Evolutionary conservation across 2,113 vertebrate genomes (phyloP).

Genomic region (Crotalus tigris): DNA sequence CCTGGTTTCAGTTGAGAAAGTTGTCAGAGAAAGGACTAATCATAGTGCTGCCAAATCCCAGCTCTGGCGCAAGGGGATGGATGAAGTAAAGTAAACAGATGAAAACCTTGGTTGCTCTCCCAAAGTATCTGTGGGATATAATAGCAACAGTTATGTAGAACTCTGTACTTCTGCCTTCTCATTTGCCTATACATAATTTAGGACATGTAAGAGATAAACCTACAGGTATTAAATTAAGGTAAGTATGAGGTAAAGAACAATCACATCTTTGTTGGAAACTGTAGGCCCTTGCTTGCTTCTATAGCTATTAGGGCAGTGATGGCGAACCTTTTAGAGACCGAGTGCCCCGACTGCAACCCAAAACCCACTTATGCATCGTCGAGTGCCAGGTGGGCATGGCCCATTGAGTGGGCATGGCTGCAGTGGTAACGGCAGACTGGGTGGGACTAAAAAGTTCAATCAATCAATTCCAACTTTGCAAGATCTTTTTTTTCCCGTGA

Average conservation of each 20-base stretch:
- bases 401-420: too few species aligned
- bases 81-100: not conserved
- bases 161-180: conserved; percentile 22
- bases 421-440: too few species aligned
- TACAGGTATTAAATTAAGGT: not conserved
- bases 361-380: too few species aligned
- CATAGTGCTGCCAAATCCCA: not conserved
- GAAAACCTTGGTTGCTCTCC: conserved; percentile 10
- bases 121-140: not conserved
- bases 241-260: not conserved
- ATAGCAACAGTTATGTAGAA: not conserved
- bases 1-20: conserved; percentile 6
- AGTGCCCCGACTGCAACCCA: too few species aligned
- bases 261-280: not conserved
- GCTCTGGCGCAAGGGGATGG: not conserved
- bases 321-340: too few species aligned
- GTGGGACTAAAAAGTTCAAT: too few species aligned
- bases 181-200: fast-evolving
- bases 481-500: too few species aligned
- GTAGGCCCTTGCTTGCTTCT: not conserved
- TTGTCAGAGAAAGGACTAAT: conserved; percentile 9
- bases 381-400: too few species aligned
- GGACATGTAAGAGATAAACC: conserved; percentile 1
- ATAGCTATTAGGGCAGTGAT: too few species aligned
- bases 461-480: too few species aligned